These are phyloP conservation scores for Stegodyphus dumicola DNA, from an alignment of 1,140 invertebrate species.

Conservation along the genomic window DNA sequence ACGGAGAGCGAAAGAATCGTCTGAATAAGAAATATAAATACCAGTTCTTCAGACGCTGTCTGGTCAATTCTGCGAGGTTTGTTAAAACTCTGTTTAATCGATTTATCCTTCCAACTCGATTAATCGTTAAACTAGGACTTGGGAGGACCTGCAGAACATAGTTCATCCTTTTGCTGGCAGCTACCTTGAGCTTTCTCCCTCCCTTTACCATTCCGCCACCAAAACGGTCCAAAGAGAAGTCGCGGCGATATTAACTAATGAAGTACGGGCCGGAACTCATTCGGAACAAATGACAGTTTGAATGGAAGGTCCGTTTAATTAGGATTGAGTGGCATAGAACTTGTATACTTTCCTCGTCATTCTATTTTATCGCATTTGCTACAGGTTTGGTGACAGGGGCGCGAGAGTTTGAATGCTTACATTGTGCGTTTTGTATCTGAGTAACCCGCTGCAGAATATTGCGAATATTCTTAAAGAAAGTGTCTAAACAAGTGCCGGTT, in stretches of 20 bases:
- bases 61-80: slow-evolving; percentile 19
- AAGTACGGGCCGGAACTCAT: slow-evolving; percentile 3
- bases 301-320: slow-evolving; percentile 24
- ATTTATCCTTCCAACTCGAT: slow-evolving; percentile 23
- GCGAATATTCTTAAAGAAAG: no score
- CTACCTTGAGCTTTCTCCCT: not conserved
- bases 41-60: slow-evolving; percentile 13
- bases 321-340: slow-evolving; percentile 16
- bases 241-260: slow-evolving; percentile 29
- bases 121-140: slow-evolving; percentile 14
- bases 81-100: slow-evolving; percentile 22
- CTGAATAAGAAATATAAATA: slow-evolving; percentile 12
- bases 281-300: slow-evolving; percentile 31
- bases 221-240: slow-evolving; percentile 29
- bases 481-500: no score
- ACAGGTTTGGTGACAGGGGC: no score
- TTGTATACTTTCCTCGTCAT: no score
- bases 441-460: no score
- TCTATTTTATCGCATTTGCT: no score
- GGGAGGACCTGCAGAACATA: not conserved
- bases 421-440: no score
- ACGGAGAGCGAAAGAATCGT: no score
- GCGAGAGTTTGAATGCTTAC: no score
- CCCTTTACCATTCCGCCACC: not conserved
- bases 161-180: not conserved